Evolutionary conservation across 2,888 invertebrate species (phyloP), one percentile per base, ranked within the genome.

Genomic region (Drosophila helvetica): DNA sequence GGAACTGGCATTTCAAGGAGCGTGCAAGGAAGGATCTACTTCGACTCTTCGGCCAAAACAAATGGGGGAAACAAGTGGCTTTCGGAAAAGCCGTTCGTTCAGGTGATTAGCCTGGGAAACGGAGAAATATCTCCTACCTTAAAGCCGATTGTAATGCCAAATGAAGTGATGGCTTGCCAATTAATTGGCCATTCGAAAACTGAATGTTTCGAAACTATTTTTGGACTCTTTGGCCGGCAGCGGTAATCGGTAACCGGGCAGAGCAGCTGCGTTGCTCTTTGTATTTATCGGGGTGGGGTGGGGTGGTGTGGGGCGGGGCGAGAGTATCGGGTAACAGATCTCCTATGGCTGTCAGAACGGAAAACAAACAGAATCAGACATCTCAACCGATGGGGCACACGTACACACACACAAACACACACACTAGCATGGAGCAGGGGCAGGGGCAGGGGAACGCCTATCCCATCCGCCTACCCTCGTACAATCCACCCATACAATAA

Each of bases 181-280:
- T 64, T 66, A 66, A 50, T 54, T 66, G 66, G 45, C 64, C 55
- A 64, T 64, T 50, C 64, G 48, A 18, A 70, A 68, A 68, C 52
- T 71, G 79, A 85, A 76, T 73, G 77, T 75, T 84, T 82, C 62
- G 84, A 76, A 83, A 86, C 80, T 78, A 86, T 83, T 86, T 82
- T 82, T 75, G 86, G 82, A 80, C 82, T 80, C 80, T 74, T 69
- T 55, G 72, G 74, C 64, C 75, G 62, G 60, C 72, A 66, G 77
- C 75, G 64, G 62, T 74, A 59, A 68, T 54, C 46, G 59, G 59
- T 30, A 64, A 63, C 73, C 67, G 62, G 74, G 27, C 2, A 8
- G 62, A 71, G 27, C 2, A 8, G 8, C 7, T 22, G 4, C 22
- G 5, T 78, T 78, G 25, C 61, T 22, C 71, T 46, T 82, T 84